Percentiles rank a stretch among this genome's conserved stretches.
These are phyloP conservation scores for Hydrocynus forskahlii DNA, from an alignment of 2,797 vertebrate species.

Conservation along the genomic window DNA sequence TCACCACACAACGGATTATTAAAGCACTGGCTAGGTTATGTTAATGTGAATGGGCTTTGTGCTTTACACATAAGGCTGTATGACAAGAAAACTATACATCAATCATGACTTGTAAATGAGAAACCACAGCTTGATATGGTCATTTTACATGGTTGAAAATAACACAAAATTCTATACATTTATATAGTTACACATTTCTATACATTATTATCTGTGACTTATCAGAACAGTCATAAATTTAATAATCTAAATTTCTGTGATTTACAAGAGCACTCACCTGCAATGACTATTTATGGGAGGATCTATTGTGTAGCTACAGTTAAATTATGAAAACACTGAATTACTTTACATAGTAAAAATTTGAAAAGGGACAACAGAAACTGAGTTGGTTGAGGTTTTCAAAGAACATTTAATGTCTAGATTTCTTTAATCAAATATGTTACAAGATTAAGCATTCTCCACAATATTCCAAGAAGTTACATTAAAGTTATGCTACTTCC, in stretches of 20 bases:
- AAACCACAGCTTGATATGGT: neutral
- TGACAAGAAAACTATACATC: too few relatives aligned
- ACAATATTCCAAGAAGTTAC: slow-evolving; percentile 31
- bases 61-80: neutral
- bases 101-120: neutral
- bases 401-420: slow-evolving; percentile 59
- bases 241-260: neutral
- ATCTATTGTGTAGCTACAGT: neutral
- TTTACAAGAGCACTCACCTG: neutral
- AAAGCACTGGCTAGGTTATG: neutral
- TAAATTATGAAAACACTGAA: slow-evolving; percentile 3
- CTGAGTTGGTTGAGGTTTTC: slow-evolving; percentile 40
- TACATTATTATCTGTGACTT: neutral
- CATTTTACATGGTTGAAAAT: neutral
- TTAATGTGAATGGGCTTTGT: neutral
- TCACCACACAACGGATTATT: neutral
- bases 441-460: slow-evolving; percentile 38
- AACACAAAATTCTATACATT: too few relatives aligned
- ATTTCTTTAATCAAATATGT: slow-evolving; percentile 44
- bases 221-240: neutral
- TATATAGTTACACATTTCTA: too few relatives aligned
- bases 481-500: neutral
- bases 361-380: slow-evolving; percentile 45
- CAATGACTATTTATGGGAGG: neutral
- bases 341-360: slow-evolving; percentile 18